These are phyloP conservation scores for Trachurus trachurus DNA, from an alignment of 2,797 vertebrate species.

Conservation along the genomic window DNA sequence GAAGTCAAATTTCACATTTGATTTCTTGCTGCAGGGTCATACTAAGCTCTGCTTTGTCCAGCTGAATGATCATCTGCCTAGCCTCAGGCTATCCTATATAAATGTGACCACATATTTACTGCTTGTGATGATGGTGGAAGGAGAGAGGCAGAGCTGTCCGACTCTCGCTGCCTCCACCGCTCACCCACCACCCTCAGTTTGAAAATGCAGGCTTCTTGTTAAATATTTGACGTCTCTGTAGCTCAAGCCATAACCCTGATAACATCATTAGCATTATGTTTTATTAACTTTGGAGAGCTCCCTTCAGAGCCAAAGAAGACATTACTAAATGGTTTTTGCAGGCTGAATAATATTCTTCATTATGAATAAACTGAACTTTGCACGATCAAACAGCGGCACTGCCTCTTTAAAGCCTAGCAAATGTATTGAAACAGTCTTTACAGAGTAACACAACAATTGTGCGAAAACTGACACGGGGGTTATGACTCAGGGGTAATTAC, in stretches of 20 bases:
- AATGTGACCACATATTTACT: slow-evolving; percentile 38
- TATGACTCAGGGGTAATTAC: slow-evolving; percentile 37
- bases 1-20: slow-evolving; percentile 42
- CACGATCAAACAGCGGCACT: background rate
- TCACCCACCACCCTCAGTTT: background rate
- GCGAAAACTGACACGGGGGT: slow-evolving; percentile 2
- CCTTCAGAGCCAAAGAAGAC: background rate
- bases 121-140: background rate
- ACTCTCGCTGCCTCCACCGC: background rate
- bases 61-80: slow-evolving; percentile 24
- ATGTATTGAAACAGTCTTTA: slow-evolving; percentile 2
- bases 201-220: slow-evolving; percentile 8
- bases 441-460: background rate
- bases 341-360: background rate
- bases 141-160: background rate
- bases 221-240: slow-evolving; percentile 8
- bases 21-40: slow-evolving; percentile 20
- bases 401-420: background rate
- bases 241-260: background rate
- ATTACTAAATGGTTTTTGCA: background rate
- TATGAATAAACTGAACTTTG: background rate
- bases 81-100: slow-evolving; percentile 16
- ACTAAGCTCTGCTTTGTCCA: slow-evolving; percentile 40
- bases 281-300: background rate
- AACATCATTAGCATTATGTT: background rate